Base-by-base conservation (phyloP, 2,888 invertebrate genomes). In the Drosophila neonasuta region DNA sequence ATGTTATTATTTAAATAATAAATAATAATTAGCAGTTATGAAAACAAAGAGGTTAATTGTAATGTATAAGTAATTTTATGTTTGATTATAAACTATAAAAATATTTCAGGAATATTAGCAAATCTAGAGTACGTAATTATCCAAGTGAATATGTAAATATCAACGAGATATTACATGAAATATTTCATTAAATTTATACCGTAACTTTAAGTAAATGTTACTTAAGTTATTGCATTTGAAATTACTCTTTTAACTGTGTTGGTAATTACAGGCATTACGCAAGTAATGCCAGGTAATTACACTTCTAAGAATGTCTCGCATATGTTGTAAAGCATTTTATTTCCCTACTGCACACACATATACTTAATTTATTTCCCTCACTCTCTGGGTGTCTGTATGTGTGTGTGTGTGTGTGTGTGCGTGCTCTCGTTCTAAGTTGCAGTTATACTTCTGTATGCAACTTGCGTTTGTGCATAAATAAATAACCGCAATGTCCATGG, bases 391-490 rank as follows among this genome's bases (percentile, higher is more conserved):
- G 34, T 29, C 10, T 34, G 34, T 41, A 20, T 32, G 7, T 45
- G 13, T 13, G 51, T 41, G 32, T 32, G 7, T 45, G 51, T 42
- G 17, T 13, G 39, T 24, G 32, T 41, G 30, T 30, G 15, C 45
- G 10, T 36, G 55, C 13, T 20, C 20, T 36, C 42, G 11, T 64
- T 66, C 68, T 68, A 60, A 50, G 61, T 54, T 34, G 57, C 55
- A 50, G 69, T 36, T 66, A 55, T 63, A 61, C 56, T 55, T 52
- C 15, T 10, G 72, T 59, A 48, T 74, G 74, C 74, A 74, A 54
- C 59, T 68, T 64, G 63, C 45, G 46, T 76, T 79, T 68, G 68
- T 76, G 79, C 64, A 71, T 79, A 76, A 79, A 76, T 76, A 76
- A 76, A 76, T 76, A 76, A 65, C 64, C 71, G 17, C 64, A 62